phyloP scores from a whole-genome alignment of 2,113 vertebrate species.

The Alligator sinensis region DNA sequence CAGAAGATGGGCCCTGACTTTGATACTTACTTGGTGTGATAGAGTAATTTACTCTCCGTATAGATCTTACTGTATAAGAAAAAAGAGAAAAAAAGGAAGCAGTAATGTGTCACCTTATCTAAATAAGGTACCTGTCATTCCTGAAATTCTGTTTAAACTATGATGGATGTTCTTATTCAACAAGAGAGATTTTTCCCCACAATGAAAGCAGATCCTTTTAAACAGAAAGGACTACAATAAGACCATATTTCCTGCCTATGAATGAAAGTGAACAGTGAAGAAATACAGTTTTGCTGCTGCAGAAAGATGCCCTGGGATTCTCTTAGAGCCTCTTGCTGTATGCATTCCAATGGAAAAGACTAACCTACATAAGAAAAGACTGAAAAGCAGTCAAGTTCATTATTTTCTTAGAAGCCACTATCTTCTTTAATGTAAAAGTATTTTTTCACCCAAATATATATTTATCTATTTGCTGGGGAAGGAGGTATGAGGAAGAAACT shows the following conservation, averaged over 20 bases:
- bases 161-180: conserved; percentile 79
- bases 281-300: background rate
- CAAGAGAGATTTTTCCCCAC: conserved; percentile 36
- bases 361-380: background rate
- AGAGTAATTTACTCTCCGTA: conserved; percentile 79
- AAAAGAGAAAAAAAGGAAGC: conserved; percentile 62
- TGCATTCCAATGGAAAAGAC: background rate
- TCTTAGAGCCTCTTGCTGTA: background rate
- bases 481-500: background rate
- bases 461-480: background rate
- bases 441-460: background rate
- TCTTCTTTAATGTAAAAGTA: background rate
- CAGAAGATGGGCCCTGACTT: conserved; percentile 78
- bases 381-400: background rate
- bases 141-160: conserved; percentile 78
- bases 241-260: conserved; percentile 13
- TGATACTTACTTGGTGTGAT: conserved; percentile 80
- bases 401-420: background rate
- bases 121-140: conserved; percentile 83
- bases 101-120: conserved; percentile 81
- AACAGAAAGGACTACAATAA: conserved; percentile 42
- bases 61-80: conserved; percentile 74
- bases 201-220: conserved; percentile 55
- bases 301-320: conserved; percentile 14
- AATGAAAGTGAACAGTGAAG: conserved; percentile 29